phyloP scores from a whole-genome alignment of 2,797 vertebrate species.

The Antrozous pallidus region DNA sequence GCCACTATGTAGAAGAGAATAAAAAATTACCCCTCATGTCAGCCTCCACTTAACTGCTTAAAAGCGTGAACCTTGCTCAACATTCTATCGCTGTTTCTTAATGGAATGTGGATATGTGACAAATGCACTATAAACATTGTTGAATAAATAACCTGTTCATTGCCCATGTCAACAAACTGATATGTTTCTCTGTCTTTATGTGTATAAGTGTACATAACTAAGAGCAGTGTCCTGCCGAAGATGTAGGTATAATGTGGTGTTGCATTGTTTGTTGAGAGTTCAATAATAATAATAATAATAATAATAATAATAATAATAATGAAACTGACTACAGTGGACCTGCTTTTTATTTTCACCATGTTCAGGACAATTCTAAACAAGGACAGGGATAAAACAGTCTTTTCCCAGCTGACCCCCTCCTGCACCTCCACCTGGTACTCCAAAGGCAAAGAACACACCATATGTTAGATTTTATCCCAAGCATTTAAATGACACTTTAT shows the following conservation, averaged over 20 bases:
- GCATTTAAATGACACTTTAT: background rate
- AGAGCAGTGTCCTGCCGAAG: background rate
- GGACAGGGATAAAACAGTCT: background rate
- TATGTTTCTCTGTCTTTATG: background rate
- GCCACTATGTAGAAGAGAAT: background rate
- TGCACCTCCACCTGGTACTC: background rate
- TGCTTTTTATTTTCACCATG: background rate
- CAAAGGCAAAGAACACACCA: background rate
- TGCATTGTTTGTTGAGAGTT: background rate
- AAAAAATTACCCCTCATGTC: background rate
- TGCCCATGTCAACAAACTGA: background rate
- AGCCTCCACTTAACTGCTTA: background rate
- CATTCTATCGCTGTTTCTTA: background rate
- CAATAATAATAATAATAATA: background rate
- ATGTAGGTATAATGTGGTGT: background rate
- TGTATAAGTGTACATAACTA: background rate
- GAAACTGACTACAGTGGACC: background rate
- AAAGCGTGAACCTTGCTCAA: background rate
- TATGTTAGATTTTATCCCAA: background rate
- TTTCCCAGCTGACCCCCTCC: background rate
- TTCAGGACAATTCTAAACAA: background rate
- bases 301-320: background rate
- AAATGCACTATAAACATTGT: background rate
- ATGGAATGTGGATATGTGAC: background rate
- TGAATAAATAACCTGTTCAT: background rate